Evolutionary conservation across 2,113 vertebrate species (phyloP), one percentile per base, ranked within the genome.

Genomic region (Centropristis striata): DNA sequence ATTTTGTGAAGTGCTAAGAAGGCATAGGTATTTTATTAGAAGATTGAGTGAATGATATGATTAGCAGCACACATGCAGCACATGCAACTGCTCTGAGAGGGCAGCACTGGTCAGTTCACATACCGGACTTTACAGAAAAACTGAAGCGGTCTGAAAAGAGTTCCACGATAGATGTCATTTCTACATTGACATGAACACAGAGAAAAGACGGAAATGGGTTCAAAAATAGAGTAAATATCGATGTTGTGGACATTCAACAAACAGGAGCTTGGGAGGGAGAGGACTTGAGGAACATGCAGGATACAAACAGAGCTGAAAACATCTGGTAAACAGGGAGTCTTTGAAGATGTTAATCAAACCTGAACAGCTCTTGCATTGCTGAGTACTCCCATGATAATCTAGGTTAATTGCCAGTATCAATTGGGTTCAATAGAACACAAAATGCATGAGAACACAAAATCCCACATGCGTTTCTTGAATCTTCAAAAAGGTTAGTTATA

Each of bases 51-150:
- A 79, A 75, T 71, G 53, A 46, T 46, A 66, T 32, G 41, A 81
- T 88, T 78, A 90, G 85, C 83, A 74, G 86, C 87, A 83, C 78
- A 83, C 90, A 93, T 93, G 92, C 92, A 59, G 73, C 76, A 86
- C 92, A 92, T 92, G 93, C 90, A 92, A 57, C 74, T 67, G 86
- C 80, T 39, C 83, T 60, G 61, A 64, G 18, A 83, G 63, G 74
- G 70, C 83, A 91, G 76, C 84, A 71, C 55, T 78, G 84, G 74
- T 92, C 92, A 89, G 90, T 81, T 94, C 94, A 95, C 95, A 92
- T 95, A 95, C 95, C 95, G 95, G 93, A 92, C 92, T 95, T 94
- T 95, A 95, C 61, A 93, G 93, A 95, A 95, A 93, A 94, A 93
- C 86, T 88, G 93, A 88, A 95, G 93, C 23, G 94, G 95, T 80